Evolutionary conservation across 2,113 vertebrate genomes (phyloP).

Genomic region (Anoplopoma fimbria): DNA sequence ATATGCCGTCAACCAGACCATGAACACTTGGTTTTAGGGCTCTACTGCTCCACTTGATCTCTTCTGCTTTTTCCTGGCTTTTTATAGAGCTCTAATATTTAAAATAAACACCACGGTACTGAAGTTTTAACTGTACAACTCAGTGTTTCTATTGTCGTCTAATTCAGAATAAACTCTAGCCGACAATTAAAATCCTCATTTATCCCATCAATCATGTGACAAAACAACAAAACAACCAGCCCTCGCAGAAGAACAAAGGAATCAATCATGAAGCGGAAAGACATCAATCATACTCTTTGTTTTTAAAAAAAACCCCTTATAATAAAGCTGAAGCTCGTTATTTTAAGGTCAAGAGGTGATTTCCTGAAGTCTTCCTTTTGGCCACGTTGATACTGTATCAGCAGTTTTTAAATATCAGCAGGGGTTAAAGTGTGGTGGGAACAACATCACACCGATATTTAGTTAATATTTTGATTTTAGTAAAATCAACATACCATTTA

Average conservation of each 20-base stretch:
- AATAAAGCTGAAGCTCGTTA: slow-evolving; percentile 35
- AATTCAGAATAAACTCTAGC: slow-evolving; percentile 51
- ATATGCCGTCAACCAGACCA: slow-evolving; percentile 65
- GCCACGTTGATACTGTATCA: slow-evolving; percentile 26
- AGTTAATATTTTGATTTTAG: background rate
- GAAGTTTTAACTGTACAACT: slow-evolving; percentile 25
- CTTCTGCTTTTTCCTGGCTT: slow-evolving; percentile 8
- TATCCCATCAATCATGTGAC: slow-evolving; percentile 62
- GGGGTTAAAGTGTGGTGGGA: background rate
- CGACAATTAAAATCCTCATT: slow-evolving; percentile 45
- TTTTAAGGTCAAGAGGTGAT: slow-evolving; percentile 61
- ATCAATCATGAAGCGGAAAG: slow-evolving; percentile 49
- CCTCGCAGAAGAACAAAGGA: slow-evolving; percentile 46
- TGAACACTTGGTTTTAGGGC: slow-evolving; percentile 63
- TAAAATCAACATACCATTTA: background rate
- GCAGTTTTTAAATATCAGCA: slow-evolving; percentile 32
- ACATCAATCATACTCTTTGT: slow-evolving; percentile 57
- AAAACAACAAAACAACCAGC: slow-evolving; percentile 48
- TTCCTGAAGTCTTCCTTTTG: slow-evolving; percentile 21
- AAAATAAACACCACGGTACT: background rate
- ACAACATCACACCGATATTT: background rate
- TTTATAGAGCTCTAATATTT: background rate
- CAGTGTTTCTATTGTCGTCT: background rate
- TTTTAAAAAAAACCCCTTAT: slow-evolving; percentile 1
- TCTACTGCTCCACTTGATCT: slow-evolving; percentile 43